Evolutionary conservation across 2,888 invertebrate species (phyloP), one percentile per base, ranked within the genome.

Genomic region (Meganola albula): DNA sequence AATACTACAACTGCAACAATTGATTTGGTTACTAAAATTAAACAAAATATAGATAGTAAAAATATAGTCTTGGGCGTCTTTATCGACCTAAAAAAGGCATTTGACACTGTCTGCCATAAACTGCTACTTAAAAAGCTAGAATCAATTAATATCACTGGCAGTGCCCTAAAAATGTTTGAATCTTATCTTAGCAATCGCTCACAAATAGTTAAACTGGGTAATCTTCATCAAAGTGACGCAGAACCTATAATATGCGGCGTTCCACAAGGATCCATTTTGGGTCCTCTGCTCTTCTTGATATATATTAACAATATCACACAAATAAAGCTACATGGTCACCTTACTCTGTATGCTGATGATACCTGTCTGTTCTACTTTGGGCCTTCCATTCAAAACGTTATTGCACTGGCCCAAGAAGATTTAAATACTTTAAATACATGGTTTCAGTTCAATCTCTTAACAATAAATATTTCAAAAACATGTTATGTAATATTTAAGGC

Each of bases 331-430:
- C 12, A 20, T n/a, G 35, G 35, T 20, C 23, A 40, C 12, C 9
- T 40, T 8, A 30, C 35, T 7, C n/a, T 40, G 2, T 39, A 39
- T 22, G 31, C 34, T 4, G 26, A 37, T 10, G 37, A 32, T 21
- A 28, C 28, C 4, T 21, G 22, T 6, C 22, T 28, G n/a, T 28
- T 28, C 10, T 28, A 28, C 9, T 28, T 28, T 12, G 21, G 12
- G 1, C 1, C 12, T 8, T 9, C 18, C 1, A 31, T 39, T 12
- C 14, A 27, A 12, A 8, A 27, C 8, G 24, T 42, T 2, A 33
- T 28, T 8, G 7, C 22, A 12, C 13, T 28, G 12, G 42, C 45
- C 16, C 45, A 46, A 37, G 20, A 37, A 1, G 45, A 46, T n/a
- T 25, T 46, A n/a, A n/a, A 46, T 27, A 20, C 27, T 4, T 26